Evolutionary conservation across 2,888 invertebrate species (phyloP), one percentile per base, ranked within the genome.

Genomic region (Yponomeuta plumbellus): DNA sequence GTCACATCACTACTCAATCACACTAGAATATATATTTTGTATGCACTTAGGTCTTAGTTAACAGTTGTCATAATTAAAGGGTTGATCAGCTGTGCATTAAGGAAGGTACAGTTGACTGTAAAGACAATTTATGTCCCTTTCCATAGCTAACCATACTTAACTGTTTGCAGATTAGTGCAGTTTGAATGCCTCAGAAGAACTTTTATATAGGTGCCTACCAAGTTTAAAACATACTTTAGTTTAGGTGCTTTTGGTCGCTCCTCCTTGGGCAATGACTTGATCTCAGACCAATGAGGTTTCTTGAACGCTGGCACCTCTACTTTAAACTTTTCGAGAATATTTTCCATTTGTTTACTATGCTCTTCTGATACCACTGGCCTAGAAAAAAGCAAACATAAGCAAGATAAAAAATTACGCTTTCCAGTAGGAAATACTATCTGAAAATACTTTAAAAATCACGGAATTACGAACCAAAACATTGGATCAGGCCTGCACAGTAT

Each of bases 401-500:
- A 34, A 34, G 34, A 34, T 1, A 34, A 34, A 34, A 8, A 34
- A 8, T 34, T 4, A 26, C 26, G 26, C 5, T 26, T n/a, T n/a
- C n/a, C 1, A 67, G 65, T 64, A 23, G 6, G 26, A 23, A 22
- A 11, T 20, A 17, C 61, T 52, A 13, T 17, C 1, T 4, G 1
- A 52, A 39, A 66, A 65, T 66, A 23, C 5, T 61, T n/a, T 2
- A 34, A 26, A n/a, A 61, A 26, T 34, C 13, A 22, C n/a, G 11
- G 21, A 23, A 21, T 56, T 58, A 66, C 72, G 76, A 76, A 90
- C 91, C 91, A 91, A 74, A 79, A 77, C 57, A 80, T 66, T 23
- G 82, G 77, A 71, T 88, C 88, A 2, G 89, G 86, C n/a, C 88
- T 78, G 70, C 87, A 86, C 61, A 91, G 69, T 22, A 89, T 79